Evolutionary conservation across 2,888 invertebrate genomes (phyloP).

Genomic region (Nephrotoma guestfalica): DNA sequence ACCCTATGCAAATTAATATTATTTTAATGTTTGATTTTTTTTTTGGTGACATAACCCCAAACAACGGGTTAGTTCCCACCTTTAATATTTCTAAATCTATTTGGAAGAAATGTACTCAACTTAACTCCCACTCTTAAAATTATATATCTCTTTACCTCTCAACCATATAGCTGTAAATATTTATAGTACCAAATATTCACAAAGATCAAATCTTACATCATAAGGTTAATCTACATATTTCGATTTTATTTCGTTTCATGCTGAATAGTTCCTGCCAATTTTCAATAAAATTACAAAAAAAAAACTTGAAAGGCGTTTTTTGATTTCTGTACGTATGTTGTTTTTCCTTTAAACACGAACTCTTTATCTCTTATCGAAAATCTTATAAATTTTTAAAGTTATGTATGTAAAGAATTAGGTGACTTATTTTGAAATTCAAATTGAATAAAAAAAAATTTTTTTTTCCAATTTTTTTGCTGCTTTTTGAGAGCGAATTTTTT

Average conservation of each 20-base stretch:
- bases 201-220: background rate
- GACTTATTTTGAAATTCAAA: background rate
- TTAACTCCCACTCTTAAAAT: background rate
- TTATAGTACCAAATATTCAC: too few species aligned
- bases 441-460: background rate
- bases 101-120: background rate
- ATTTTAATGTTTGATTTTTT: background rate
- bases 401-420: background rate
- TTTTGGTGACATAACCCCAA: background rate
- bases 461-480: background rate
- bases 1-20: background rate
- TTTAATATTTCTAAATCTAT: background rate
- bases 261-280: background rate
- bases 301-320: background rate
- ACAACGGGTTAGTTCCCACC: background rate
- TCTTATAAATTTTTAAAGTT: background rate
- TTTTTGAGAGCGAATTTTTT: background rate
- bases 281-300: background rate
- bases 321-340: background rate
- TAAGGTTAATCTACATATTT: background rate
- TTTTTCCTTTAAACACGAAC: background rate
- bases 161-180: background rate
- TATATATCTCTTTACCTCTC: background rate
- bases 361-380: background rate
- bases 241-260: background rate